Evolutionary conservation across 2,888 invertebrate species (phyloP).

Genomic region (Electrophaes corylata): DNA sequence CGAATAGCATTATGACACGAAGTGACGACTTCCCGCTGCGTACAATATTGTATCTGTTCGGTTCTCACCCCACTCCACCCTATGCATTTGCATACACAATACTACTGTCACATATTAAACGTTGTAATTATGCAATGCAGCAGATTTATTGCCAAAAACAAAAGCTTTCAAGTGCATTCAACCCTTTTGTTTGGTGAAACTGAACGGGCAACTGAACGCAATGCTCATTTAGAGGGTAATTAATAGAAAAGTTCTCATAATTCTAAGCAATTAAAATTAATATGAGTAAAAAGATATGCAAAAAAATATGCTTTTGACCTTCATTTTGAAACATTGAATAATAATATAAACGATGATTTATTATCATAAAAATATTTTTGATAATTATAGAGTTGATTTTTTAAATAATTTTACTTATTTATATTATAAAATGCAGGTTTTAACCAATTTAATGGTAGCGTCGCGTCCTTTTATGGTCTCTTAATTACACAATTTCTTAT

Average conservation of each 20-base stretch:
- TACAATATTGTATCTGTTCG: slow-evolving; percentile 62
- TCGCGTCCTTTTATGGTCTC: too few species aligned
- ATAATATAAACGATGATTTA: slow-evolving; percentile 17
- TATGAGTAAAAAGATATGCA: slow-evolving; percentile 43
- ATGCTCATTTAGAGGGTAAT: slow-evolving; percentile 79
- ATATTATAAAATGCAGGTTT: too few species aligned
- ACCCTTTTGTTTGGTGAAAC: slow-evolving; percentile 67
- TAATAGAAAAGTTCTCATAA: slow-evolving; percentile 79
- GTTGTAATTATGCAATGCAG: slow-evolving; percentile 76
- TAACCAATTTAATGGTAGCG: too few species aligned
- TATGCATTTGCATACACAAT: slow-evolving; percentile 79
- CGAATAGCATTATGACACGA: slow-evolving; percentile 23
- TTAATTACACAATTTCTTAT: too few species aligned
- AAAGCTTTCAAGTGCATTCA: slow-evolving; percentile 61
- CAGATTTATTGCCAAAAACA: slow-evolving; percentile 82
- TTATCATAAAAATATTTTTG: neutral
- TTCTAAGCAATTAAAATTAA: slow-evolving; percentile 69
- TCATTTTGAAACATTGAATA: slow-evolving; percentile 42
- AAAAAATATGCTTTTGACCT: slow-evolving; percentile 57
- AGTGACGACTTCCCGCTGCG: slow-evolving; percentile 70
- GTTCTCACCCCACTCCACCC: slow-evolving; percentile 77
- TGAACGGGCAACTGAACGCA: slow-evolving; percentile 59
- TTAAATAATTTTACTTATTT: too few species aligned
- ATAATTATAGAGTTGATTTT: neutral
- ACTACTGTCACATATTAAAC: slow-evolving; percentile 80